phyloP scores from a whole-genome alignment of 2,888 invertebrate species.

The Noctuana brunneofusca region DNA sequence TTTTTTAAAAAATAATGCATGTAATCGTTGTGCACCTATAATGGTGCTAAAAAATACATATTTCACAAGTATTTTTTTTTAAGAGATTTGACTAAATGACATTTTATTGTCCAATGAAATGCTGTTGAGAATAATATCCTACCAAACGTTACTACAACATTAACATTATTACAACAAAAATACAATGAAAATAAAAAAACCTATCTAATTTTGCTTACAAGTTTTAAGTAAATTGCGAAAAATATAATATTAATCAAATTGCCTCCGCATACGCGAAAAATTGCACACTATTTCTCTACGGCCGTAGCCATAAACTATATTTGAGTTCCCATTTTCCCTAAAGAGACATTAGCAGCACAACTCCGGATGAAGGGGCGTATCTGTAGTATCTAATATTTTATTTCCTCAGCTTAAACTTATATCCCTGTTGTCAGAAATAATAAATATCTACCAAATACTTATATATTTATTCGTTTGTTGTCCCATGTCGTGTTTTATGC shows the following conservation, averaged over 20 bases:
- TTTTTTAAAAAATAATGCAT: no score
- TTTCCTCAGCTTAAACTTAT: constrained; percentile 16
- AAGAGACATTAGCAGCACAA: constrained; percentile 26
- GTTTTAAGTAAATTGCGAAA: no score
- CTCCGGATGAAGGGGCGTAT: constrained; percentile 13
- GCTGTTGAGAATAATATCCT: no score
- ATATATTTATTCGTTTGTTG: constrained; percentile 1
- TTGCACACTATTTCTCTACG: constrained; percentile 16
- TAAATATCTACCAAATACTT: constrained; percentile 3
- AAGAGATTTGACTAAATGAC: no score
- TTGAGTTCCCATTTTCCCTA: constrained; percentile 32
- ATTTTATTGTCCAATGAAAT: no score
- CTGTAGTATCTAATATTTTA: constrained; percentile 21
- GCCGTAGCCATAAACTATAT: constrained; percentile 28
- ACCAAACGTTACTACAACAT: no score
- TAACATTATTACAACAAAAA: no score
- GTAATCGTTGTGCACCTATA: no score
- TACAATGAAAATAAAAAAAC: no score
- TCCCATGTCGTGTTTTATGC: neutral
- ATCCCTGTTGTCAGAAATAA: constrained; percentile 16
- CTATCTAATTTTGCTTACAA: no score
- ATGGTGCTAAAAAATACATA: no score
- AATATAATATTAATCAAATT: neutral
- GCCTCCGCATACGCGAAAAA: constrained; percentile 12
- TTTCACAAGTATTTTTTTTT: no score